Evolutionary conservation across 2,888 invertebrate genomes (phyloP).

Genomic region (Palloptera scutellata): DNA sequence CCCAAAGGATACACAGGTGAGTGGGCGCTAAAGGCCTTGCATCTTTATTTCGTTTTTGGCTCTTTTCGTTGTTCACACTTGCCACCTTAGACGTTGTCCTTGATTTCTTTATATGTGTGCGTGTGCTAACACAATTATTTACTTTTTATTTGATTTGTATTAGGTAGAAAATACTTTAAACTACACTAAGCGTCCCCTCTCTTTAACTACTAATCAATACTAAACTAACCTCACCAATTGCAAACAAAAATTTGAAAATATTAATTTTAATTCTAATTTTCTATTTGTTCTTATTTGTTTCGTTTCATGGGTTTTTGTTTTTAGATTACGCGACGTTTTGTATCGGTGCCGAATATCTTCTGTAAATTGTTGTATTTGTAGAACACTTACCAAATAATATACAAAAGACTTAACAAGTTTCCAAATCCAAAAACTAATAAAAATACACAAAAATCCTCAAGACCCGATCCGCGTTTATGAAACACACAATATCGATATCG

Average conservation of each 20-base stretch:
- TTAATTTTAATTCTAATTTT: slow-evolving; percentile 45
- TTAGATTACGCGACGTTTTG: slow-evolving; percentile 66
- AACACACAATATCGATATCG: slow-evolving; percentile 15
- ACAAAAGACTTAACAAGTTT: slow-evolving; percentile 33
- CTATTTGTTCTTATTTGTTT: slow-evolving; percentile 58
- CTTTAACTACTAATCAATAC: background rate
- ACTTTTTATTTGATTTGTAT: slow-evolving; percentile 19
- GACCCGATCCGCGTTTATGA: slow-evolving; percentile 25
- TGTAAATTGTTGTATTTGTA: slow-evolving; percentile 53
- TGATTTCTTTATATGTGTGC: slow-evolving; percentile 59
- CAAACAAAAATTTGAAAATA: slow-evolving; percentile 29
- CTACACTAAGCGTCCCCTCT: slow-evolving; percentile 12
- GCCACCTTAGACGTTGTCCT: slow-evolving; percentile 31
- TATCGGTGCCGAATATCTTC: slow-evolving; percentile 65
- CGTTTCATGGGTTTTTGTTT: slow-evolving; percentile 62
- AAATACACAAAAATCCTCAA: slow-evolving; percentile 43
- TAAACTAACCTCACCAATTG: background rate
- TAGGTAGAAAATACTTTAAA: slow-evolving; percentile 29
- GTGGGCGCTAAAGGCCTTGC: slow-evolving; percentile 29
- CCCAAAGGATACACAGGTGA: slow-evolving; percentile 83
- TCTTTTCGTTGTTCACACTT: slow-evolving; percentile 15
- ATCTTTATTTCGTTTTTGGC: slow-evolving; percentile 1
- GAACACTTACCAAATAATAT: slow-evolving; percentile 35
- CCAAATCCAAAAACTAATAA: slow-evolving; percentile 41
- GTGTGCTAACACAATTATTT: slow-evolving; percentile 60